These are phyloP conservation scores for Echeneis naucrates DNA, from an alignment of 2,797 vertebrate species.

Conservation along the genomic window DNA sequence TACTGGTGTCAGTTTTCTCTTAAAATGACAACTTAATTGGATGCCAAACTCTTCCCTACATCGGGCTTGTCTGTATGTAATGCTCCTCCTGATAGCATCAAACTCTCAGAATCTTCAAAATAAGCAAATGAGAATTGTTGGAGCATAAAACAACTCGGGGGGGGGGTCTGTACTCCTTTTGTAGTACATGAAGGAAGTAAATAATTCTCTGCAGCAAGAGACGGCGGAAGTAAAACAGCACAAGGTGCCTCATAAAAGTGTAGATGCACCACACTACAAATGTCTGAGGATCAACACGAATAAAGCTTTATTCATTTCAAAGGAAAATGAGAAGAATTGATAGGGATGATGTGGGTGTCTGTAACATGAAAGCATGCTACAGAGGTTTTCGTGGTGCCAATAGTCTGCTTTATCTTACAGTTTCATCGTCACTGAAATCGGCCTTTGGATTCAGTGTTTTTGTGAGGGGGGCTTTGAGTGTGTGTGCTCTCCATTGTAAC, in stretches of 20 bases:
- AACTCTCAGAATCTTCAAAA: background rate
- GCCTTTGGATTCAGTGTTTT: slow-evolving; percentile 67
- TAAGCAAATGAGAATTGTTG: background rate
- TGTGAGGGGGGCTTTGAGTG: slow-evolving; percentile 3
- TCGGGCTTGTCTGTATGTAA: too few species aligned
- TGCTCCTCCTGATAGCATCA: background rate
- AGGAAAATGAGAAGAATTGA: background rate
- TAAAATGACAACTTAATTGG: background rate
- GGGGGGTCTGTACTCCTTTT: too few species aligned
- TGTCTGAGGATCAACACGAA: too few species aligned
- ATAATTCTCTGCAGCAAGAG: background rate
- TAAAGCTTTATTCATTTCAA: too few species aligned
- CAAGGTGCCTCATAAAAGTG: background rate
- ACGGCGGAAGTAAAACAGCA: background rate
- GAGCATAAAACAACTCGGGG: too few species aligned
- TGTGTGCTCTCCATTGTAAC: slow-evolving; percentile 54
- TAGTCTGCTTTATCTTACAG: slow-evolving; percentile 16
- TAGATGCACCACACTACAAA: too few species aligned
- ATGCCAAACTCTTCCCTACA: background rate
- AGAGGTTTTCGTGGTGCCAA: slow-evolving; percentile 42
- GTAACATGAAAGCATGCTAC: background rate
- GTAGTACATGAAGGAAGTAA: background rate
- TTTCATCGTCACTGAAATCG: slow-evolving; percentile 46
- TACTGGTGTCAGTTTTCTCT: background rate
- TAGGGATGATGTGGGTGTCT: background rate